Base-by-base conservation (phyloP, 1,140 invertebrate species). In the Papilio dardanus region DNA sequence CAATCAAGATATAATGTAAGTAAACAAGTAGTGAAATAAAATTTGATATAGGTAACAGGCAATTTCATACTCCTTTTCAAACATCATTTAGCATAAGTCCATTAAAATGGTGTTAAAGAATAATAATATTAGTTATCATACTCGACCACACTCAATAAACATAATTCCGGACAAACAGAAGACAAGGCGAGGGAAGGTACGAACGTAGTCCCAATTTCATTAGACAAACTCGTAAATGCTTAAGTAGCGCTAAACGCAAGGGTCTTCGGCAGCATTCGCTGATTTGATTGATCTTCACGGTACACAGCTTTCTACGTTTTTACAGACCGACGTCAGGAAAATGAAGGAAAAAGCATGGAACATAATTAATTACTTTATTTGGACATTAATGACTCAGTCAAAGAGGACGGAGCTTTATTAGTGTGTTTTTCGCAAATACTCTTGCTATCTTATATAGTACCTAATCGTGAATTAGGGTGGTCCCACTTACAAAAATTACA, bases 301-400 rank as follows among this genome's bases (percentile, higher is more conserved):
- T 77, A 77, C 62, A 77, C 74, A 78, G 76, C 81, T 81, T 73
- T 82, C 84, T 79, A 83, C 82, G 88, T 89, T 90, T 91, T 91
- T 89, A 88, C 86, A 84, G 79, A 81, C 76, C 76, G 76, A 83
- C 85, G 86, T 86, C 85, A 87, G 81, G 84, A 86, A 91, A 91
- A 89, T 86, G 84, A 86, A 86, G 85, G 84, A 88, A 90, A 88
- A 87, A 88, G 86, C 81, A 77, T 74, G 79, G 79, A 89, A 88
- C 86, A 86, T 90, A 92, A 92, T 92, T 92, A 92, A 92, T 92
- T 92, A 90, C 89, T 88, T 89, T 89, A 89, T 91, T 90, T 88
- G 88, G 89, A 91, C 88, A 92, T 91, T 92, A 91, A 91, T 88
- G 89, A 90, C 85, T 79, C 78, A 82, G 84, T 86, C 87, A 84